A percentile compares a stretch with the other conserved stretches of the same genome.
Conservation (phyloP, 2,888 invertebrate species). For the Spialia ferax region DNA sequence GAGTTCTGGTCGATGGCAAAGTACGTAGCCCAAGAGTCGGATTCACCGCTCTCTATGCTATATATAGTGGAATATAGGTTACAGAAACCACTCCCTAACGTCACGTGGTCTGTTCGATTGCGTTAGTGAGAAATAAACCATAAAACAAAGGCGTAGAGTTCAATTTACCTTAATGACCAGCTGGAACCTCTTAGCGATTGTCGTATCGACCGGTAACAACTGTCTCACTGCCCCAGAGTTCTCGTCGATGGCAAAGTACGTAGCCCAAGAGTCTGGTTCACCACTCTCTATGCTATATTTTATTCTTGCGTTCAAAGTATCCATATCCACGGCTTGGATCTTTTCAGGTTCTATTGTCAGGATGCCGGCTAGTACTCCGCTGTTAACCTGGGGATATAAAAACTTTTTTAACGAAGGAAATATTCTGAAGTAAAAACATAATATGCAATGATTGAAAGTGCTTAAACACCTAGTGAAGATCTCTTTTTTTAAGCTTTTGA, state of each 20-base stretch:
- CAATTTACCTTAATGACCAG: conserved; percentile 91
- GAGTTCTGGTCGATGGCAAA: conserved; percentile 94
- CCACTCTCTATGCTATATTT: conserved; percentile 94
- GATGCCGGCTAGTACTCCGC: conserved; percentile 94
- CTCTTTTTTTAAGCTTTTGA: too few species aligned
- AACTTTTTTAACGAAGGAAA: neutral
- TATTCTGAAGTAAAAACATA: too few species aligned
- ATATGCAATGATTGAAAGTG: too few species aligned
- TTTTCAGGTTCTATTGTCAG: conserved; percentile 94
- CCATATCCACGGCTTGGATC: conserved; percentile 96
- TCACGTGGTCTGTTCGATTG: too few species aligned
- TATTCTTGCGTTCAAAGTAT: conserved; percentile 94
- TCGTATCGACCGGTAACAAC: conserved; percentile 92
- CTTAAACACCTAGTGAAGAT: too few species aligned
- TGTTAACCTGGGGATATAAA: conserved; percentile 88
- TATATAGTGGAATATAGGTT: conserved; percentile 83
- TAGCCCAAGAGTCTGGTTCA: conserved; percentile 91
- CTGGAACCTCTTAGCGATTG: conserved; percentile 92
- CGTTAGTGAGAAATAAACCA: too few species aligned
- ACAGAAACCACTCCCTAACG: too few species aligned
- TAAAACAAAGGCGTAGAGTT: too few species aligned
- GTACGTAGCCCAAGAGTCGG: conserved; percentile 91
- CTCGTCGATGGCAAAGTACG: conserved; percentile 94
- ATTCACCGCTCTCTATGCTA: conserved; percentile 93
- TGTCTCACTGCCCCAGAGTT: conserved; percentile 94